These are phyloP conservation scores for Colletes collaris DNA, from an alignment of 2,888 invertebrate species.

Conservation along the genomic window DNA sequence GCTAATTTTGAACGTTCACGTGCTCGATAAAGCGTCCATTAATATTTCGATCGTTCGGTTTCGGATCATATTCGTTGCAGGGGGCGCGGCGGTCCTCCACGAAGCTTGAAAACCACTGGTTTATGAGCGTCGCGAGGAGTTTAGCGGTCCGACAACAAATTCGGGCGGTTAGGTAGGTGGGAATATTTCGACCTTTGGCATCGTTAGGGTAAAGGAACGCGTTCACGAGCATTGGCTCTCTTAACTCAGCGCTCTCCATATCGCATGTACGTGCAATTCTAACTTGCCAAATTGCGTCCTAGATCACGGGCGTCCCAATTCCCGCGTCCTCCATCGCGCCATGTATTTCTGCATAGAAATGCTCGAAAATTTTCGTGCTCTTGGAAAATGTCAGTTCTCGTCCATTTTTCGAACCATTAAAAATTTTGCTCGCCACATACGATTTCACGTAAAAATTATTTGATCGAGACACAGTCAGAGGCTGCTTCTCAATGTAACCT, in stretches of 20 bases:
- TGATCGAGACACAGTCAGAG: too few relatives aligned
- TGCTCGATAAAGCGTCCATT: not conserved
- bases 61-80: too few relatives aligned
- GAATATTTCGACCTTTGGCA: constrained; percentile 41
- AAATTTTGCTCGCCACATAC: too few relatives aligned
- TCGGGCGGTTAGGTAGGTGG: constrained; percentile 1
- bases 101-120: not conserved
- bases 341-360: constrained; percentile 46
- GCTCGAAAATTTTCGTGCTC: constrained; percentile 24
- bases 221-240: constrained; percentile 55
- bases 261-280: constrained; percentile 41
- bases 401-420: too few relatives aligned
- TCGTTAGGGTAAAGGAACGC: constrained; percentile 36
- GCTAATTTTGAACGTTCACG: constrained; percentile 17
- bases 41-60: not conserved
- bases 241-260: constrained; percentile 32
- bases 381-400: not conserved
- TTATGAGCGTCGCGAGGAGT: not conserved
- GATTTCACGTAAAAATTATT: too few relatives aligned
- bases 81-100: too few relatives aligned
- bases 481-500: not conserved
- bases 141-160: constrained; percentile 10
- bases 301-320: constrained; percentile 58
- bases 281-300: constrained; percentile 62
- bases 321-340: constrained; percentile 42